Percentiles rank a stretch among this genome's conserved stretches.
These are phyloP conservation scores for Belgica antarctica DNA, from an alignment of 2,888 invertebrate genomes.

Conservation along the genomic window DNA sequence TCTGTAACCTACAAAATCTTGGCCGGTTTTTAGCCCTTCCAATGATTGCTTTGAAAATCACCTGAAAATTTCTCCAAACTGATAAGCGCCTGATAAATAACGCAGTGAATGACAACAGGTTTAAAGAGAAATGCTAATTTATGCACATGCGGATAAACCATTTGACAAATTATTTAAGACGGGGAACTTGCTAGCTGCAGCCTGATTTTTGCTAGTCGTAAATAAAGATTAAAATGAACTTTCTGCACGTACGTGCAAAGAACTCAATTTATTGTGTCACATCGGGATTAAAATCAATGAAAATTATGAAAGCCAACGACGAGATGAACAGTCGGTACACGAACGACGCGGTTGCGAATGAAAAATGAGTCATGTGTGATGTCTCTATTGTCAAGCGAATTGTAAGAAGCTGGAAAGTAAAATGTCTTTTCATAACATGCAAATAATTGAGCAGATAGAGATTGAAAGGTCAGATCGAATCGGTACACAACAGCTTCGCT, in stretches of 20 bases:
- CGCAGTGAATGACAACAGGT: not conserved
- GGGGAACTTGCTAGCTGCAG: conserved; percentile 2
- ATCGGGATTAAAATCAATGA: conserved; percentile 22
- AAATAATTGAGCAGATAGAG: conserved; percentile 20
- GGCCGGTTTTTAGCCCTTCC: too few species aligned
- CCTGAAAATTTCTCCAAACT: too few species aligned
- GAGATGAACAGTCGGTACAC: too few species aligned
- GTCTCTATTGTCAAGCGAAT: conserved; percentile 38
- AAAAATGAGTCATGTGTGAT: conserved; percentile 35
- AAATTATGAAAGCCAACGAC: not conserved
- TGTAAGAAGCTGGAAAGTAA: conserved; percentile 19
- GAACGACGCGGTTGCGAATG: not conserved
- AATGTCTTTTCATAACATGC: conserved; percentile 32
- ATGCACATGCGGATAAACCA: conserved; percentile 24
- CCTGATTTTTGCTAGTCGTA: conserved; percentile 19
- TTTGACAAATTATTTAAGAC: conserved; percentile 29
- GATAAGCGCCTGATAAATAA: too few species aligned
- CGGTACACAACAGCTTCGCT: conserved; percentile 15
- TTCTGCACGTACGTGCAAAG: not conserved
- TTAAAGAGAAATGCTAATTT: conserved; percentile 28
- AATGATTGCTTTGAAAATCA: too few species aligned
- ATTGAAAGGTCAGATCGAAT: conserved; percentile 43
- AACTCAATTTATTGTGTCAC: conserved; percentile 33
- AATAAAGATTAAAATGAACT: conserved; percentile 33
- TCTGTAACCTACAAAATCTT: too few species aligned